Conservation (phyloP, 2,888 invertebrate genomes). For the Trypoxylon attenuatum region DNA sequence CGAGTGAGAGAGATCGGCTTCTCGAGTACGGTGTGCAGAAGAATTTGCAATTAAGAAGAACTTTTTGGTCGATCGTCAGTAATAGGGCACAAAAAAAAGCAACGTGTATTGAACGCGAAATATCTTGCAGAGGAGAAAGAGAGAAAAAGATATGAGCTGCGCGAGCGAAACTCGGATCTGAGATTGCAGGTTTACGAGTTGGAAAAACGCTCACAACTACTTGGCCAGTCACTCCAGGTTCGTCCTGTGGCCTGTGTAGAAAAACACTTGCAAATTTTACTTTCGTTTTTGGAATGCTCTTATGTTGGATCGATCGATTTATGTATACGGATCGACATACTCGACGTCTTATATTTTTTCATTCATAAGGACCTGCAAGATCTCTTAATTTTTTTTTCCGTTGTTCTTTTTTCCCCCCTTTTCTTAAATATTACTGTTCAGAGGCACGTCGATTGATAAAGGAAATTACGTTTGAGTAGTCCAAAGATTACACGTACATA, state of each 20-base stretch:
- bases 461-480: not conserved
- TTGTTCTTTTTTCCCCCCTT: too few relatives aligned
- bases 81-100: slow-evolving; percentile 61
- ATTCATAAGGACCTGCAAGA: slow-evolving; percentile 56
- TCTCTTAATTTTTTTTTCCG: slow-evolving; percentile 53
- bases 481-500: not conserved
- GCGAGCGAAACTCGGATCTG: slow-evolving; percentile 74
- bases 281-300: slow-evolving; percentile 67
- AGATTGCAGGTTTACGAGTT: slow-evolving; percentile 74
- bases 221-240: slow-evolving; percentile 74
- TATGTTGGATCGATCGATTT: slow-evolving; percentile 45
- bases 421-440: slow-evolving; percentile 27
- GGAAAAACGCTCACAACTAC: slow-evolving; percentile 74
- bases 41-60: slow-evolving; percentile 62
- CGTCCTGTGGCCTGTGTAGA: slow-evolving; percentile 73
- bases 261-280: slow-evolving; percentile 51
- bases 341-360: slow-evolving; percentile 51
- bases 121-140: slow-evolving; percentile 74
- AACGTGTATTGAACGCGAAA: slow-evolving; percentile 72
- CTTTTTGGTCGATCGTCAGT: slow-evolving; percentile 67
- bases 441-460: slow-evolving; percentile 26
- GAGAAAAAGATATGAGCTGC: slow-evolving; percentile 74
- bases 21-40: slow-evolving; percentile 58
- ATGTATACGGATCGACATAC: slow-evolving; percentile 38
- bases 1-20: slow-evolving; percentile 57